These are phyloP conservation scores for Grapholita molesta DNA, from an alignment of 1,140 invertebrate species.

Conservation along the genomic window DNA sequence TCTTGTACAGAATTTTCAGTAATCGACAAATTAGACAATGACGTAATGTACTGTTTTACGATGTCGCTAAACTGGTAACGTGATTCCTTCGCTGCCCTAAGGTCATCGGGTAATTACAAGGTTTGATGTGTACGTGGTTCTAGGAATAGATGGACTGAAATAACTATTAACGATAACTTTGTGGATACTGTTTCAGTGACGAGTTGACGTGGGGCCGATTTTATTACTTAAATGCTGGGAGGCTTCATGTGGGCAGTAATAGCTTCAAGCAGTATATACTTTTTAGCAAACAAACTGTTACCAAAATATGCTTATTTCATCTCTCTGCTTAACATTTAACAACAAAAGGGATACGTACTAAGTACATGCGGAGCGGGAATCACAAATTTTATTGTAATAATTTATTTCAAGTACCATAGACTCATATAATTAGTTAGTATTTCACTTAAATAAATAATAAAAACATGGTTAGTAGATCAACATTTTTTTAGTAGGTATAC, in stretches of 20 bases:
- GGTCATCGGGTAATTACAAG: slow-evolving; percentile 11
- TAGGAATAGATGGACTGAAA: neutral
- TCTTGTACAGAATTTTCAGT: neutral
- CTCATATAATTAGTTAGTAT: too few species aligned
- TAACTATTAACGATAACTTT: neutral
- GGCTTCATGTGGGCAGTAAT: too few species aligned
- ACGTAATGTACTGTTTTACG: slow-evolving; percentile 6
- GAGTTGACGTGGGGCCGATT: neutral
- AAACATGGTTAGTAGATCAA: too few species aligned
- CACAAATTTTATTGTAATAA: too few species aligned
- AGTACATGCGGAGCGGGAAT: neutral
- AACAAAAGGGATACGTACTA: neutral
- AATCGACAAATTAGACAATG: neutral
- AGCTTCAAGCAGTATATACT: too few species aligned
- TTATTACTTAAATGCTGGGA: too few species aligned
- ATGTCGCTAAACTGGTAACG: slow-evolving; percentile 5
- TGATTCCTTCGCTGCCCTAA: slow-evolving; percentile 1
- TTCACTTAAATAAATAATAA: too few species aligned
- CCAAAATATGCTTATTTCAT: too few species aligned
- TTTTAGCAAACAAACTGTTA: too few species aligned
- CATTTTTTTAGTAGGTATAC: too few species aligned
- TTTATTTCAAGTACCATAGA: too few species aligned
- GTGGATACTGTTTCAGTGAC: neutral
- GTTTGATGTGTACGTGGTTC: neutral
- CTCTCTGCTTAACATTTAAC: too few species aligned